Evolutionary conservation across 2,888 invertebrate genomes (phyloP), one percentile per base, ranked within the genome.

Genomic region (Brachyptera risi): DNA sequence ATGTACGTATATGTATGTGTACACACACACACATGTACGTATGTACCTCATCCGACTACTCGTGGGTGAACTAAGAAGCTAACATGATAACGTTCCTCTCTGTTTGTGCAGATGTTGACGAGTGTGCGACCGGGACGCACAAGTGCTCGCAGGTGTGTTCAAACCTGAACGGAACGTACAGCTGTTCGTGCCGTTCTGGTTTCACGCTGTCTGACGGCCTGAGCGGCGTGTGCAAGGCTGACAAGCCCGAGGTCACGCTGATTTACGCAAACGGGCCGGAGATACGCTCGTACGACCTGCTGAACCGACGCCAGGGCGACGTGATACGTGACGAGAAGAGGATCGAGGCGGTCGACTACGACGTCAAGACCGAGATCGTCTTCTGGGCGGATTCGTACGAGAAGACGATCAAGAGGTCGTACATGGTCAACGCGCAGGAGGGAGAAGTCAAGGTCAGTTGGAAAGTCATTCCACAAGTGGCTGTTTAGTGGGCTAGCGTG

Each of bases 351-450:
- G 78, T 99, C 56, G 98, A 97, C 74, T 92, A 91, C 70, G 91
- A 96, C 74, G 88, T 92, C 0, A 82, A 81, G 62, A 78, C 80
- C 21, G 90, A 93, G 72, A 90, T 94, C 72, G 79, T 98, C 60
- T 98, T 93, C 79, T 99, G 98, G 96, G 92, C 94, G 0, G 97
- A 98, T 73, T 90, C 90, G 66, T 89, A 90, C 70, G 90, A 92
- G 63, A 88, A 90, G 73, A 90, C 90, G 1, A 93, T 97, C 67
- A 93, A 93, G 73, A 82, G 97, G 0, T 94, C 96, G 0, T 92
- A 89, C 73, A 90, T 96, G 85, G 83, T 95, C 1, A 85, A 89
- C 67, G 92, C 90, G 0, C 76, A 82, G 24, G 79, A 86, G 63
- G 90, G 92, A 2, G 80, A 87, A 71, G 92, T 86, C 1, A 87